Conservation (phyloP, 1,140 invertebrate genomes). For the Xylocopa sonorina region DNA sequence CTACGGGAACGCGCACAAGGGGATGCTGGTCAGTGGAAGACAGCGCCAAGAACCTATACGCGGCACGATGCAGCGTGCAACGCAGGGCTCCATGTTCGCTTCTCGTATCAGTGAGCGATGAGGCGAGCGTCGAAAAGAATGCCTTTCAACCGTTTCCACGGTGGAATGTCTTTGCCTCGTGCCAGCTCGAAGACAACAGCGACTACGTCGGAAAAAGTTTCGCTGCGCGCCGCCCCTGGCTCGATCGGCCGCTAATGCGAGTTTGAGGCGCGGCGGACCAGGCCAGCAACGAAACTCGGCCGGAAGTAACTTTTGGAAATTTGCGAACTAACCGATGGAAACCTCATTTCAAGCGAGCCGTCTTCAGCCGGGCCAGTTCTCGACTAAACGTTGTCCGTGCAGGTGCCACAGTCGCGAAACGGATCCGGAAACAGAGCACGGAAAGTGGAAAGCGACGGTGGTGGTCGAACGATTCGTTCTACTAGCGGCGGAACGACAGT, state of each 20-base stretch:
- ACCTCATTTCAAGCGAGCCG: conserved; percentile 57
- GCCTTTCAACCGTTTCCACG: not conserved
- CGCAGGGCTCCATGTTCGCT: too few species aligned
- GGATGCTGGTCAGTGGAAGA: not conserved
- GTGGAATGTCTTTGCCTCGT: conserved; percentile 41
- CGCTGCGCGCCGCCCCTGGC: not conserved
- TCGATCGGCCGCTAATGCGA: conserved; percentile 64
- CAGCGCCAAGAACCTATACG: not conserved
- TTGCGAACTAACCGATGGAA: conserved; percentile 67
- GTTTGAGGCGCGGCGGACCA: conserved; percentile 52
- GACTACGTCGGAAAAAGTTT: conserved; percentile 51
- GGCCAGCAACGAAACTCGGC: conserved; percentile 51
- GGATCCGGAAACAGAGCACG: not conserved
- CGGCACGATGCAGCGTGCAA: too few species aligned
- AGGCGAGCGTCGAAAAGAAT: conserved; percentile 18
- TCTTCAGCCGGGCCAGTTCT: conserved; percentile 37
- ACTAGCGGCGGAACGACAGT: too few species aligned
- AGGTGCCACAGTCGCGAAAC: conserved; percentile 8
- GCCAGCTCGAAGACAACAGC: conserved; percentile 47
- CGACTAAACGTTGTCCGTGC: conserved; percentile 7
- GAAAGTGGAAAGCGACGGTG: too few species aligned
- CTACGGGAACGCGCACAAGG: not conserved
- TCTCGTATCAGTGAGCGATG: too few species aligned
- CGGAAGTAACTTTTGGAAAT: conserved; percentile 65
- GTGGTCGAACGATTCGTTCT: too few species aligned